Evolutionary conservation across 2,797 vertebrate species (phyloP).

Genomic region (Hydrocynus forskahlii): DNA sequence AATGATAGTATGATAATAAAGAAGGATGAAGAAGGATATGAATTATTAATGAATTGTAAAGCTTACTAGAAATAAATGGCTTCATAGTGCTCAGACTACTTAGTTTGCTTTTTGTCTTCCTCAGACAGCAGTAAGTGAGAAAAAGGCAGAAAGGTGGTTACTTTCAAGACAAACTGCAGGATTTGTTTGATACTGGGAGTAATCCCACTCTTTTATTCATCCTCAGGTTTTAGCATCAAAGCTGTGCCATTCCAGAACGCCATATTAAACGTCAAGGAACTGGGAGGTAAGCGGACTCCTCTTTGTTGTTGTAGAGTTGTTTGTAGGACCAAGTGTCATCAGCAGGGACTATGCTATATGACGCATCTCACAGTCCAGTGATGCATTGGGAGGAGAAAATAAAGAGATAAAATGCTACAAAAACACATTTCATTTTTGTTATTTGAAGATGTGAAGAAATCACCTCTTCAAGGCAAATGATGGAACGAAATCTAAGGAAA

Average conservation of each 20-base stretch:
- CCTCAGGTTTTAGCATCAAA: constrained; percentile 89
- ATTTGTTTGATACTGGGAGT: neutral
- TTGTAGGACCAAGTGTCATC: neutral
- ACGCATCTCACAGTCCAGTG: too few relatives aligned
- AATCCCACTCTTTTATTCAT: constrained; percentile 51
- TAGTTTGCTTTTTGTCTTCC: neutral
- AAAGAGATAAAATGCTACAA: too few relatives aligned
- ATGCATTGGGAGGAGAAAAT: too few relatives aligned
- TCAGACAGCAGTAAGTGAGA: neutral
- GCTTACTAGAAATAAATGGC: too few relatives aligned
- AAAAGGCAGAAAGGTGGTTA: neutral
- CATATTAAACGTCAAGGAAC: constrained; percentile 89
- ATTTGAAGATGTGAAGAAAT: too few relatives aligned
- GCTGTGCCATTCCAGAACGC: constrained; percentile 88
- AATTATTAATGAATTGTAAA: too few relatives aligned
- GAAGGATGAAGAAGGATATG: too few relatives aligned
- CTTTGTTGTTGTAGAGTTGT: neutral
- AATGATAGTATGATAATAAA: too few relatives aligned
- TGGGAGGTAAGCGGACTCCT: constrained; percentile 80
- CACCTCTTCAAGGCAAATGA: too few relatives aligned
- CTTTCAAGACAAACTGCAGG: neutral
- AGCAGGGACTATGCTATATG: neutral
- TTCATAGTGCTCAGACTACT: too few relatives aligned
- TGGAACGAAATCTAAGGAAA: too few relatives aligned
- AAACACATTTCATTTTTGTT: too few relatives aligned